phyloP scores from a whole-genome alignment of 2,797 vertebrate genomes.

The Etheostoma perlongum region DNA sequence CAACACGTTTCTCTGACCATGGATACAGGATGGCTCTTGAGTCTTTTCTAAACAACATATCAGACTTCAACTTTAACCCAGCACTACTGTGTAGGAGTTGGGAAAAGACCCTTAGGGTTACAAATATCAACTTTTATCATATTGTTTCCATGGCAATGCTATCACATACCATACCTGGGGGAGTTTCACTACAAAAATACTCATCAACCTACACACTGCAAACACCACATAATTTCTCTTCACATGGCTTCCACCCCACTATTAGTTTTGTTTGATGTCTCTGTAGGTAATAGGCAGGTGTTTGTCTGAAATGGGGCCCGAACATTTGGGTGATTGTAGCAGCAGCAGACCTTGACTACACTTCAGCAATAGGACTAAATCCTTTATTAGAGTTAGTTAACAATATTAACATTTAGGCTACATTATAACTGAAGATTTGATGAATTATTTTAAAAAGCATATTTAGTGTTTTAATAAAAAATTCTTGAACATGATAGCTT shows the following conservation, averaged over 20 bases:
- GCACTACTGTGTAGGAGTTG: conserved; percentile 54
- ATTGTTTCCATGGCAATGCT: conserved; percentile 77
- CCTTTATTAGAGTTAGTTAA: not conserved
- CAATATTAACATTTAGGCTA: not conserved
- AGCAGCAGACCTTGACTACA: conserved; percentile 16
- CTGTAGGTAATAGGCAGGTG: conserved; percentile 62
- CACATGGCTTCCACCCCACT: conserved; percentile 43
- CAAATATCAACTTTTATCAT: conserved; percentile 49
- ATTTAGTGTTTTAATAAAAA: too few relatives aligned
- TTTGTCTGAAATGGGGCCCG: conserved; percentile 44
- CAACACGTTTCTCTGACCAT: not conserved
- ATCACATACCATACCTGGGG: conserved; percentile 30
- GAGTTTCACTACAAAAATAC: conserved; percentile 32
- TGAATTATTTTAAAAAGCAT: not conserved
- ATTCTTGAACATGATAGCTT: not conserved
- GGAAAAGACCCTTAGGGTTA: conserved; percentile 44
- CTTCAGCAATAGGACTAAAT: not conserved
- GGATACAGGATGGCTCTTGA: not conserved
- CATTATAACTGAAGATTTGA: not conserved
- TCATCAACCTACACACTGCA: conserved; percentile 50
- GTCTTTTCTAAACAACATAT: conserved; percentile 12
- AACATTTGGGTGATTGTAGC: conserved; percentile 44
- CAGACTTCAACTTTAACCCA: conserved; percentile 37
- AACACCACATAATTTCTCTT: conserved; percentile 36
- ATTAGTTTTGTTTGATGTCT: conserved; percentile 66